These are phyloP conservation scores for Macrotis lagotis DNA, from an alignment of 2,113 vertebrate species.

Conservation along the genomic window DNA sequence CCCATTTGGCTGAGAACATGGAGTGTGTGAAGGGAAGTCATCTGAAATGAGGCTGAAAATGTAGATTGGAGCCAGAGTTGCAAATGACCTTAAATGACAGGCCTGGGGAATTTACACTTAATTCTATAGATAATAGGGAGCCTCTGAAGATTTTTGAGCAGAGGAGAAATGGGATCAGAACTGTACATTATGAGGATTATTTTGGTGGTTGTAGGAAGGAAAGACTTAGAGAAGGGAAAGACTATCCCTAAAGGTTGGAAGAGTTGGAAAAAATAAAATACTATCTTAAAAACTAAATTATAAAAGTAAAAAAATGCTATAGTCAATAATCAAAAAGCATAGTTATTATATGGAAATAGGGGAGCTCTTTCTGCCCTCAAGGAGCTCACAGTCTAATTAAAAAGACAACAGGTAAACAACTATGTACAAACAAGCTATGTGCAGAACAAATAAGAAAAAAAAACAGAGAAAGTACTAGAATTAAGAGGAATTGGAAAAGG, in stretches of 20 bases:
- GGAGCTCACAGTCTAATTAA: background rate
- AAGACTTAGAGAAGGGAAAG: background rate
- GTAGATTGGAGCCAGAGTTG: background rate
- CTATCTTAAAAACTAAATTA: no score
- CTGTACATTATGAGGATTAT: background rate
- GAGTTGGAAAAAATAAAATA: background rate
- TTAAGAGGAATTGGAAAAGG: background rate
- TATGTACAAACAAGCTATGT: background rate
- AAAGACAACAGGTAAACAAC: background rate
- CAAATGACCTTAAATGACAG: background rate
- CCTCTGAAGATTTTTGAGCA: background rate
- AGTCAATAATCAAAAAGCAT: background rate
- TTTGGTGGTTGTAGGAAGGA: background rate
- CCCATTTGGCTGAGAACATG: background rate
- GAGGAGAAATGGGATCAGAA: background rate
- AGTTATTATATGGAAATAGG: no score
- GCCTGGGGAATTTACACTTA: background rate
- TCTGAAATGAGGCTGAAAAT: background rate
- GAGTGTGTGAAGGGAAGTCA: background rate
- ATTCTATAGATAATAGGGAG: background rate
- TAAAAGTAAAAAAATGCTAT: background rate
- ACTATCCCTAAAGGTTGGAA: background rate
- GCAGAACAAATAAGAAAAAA: no score
- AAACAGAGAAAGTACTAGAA: background rate
- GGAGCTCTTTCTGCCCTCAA: background rate